phyloP scores from a whole-genome alignment of 2,888 invertebrate species.

The Drosophila suboccidentalis region DNA sequence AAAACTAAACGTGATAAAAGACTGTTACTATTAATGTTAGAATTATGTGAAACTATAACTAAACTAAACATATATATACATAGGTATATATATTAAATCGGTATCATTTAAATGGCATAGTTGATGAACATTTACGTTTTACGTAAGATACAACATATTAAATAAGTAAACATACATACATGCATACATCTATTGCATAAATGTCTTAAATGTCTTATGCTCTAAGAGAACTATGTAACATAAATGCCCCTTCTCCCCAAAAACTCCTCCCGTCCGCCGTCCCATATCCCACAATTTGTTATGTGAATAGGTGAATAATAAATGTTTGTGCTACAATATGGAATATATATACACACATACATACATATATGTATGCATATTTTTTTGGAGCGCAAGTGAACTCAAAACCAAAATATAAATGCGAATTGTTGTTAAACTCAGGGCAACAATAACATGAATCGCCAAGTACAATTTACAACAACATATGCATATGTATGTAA shows the following conservation, averaged over 20 bases:
- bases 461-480: constrained; percentile 75
- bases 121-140: constrained; percentile 40
- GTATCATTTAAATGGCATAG: constrained; percentile 43
- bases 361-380: not conserved
- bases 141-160: constrained; percentile 18
- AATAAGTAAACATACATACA: constrained; percentile 6
- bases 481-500: constrained; percentile 28
- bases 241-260: not conserved
- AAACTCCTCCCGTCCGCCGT: not conserved
- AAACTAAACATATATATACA: constrained; percentile 12
- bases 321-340: constrained; percentile 35
- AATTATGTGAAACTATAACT: constrained; percentile 35
- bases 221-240: constrained; percentile 27
- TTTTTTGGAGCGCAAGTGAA: constrained; percentile 49
- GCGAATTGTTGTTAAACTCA: constrained; percentile 37
- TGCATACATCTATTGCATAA: constrained; percentile 21
- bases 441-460: constrained; percentile 42
- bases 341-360: not conserved
- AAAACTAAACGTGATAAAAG: constrained; percentile 82
- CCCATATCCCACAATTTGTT: constrained; percentile 24
- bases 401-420: constrained; percentile 24
- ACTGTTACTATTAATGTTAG: constrained; percentile 76
- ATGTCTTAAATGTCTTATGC: constrained; percentile 55
- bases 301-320: constrained; percentile 47
- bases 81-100: constrained; percentile 34